Evolutionary conservation across 2,797 vertebrate species (phyloP).

Genomic region (Taeniopygia guttata): DNA sequence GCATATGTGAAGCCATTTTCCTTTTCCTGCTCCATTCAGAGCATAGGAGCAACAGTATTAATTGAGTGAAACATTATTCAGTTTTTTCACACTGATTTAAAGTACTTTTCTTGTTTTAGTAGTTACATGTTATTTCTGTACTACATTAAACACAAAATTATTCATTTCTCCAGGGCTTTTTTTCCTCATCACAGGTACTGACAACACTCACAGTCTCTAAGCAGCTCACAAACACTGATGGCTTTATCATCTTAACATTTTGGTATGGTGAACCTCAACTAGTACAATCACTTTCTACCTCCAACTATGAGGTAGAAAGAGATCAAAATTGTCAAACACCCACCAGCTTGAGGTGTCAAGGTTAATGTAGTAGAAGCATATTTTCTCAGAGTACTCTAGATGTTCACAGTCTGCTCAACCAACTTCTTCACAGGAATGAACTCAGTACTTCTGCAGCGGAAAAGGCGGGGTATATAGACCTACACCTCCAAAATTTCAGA

Average conservation of each 20-base stretch:
- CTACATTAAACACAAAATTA: neutral
- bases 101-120: neutral
- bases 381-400: neutral
- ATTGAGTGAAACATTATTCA: neutral
- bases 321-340: neutral
- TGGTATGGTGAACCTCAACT: neutral
- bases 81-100: neutral
- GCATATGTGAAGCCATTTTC: neutral
- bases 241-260: neutral
- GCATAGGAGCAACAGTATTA: neutral
- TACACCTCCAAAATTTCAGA: neutral
- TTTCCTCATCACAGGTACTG: neutral
- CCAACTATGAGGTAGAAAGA: neutral
- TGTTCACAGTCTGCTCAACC: neutral
- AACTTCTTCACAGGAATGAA: neutral
- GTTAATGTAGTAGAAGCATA: neutral
- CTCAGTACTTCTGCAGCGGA: neutral
- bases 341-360: neutral
- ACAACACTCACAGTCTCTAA: neutral
- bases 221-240: neutral
- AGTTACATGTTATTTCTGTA: neutral
- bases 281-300: neutral
- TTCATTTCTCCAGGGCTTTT: neutral
- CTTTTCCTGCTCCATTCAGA: neutral
- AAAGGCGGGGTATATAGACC: neutral